Evolutionary conservation across 2,888 invertebrate genomes (phyloP).

Genomic region (Drosophila silvestris): DNA sequence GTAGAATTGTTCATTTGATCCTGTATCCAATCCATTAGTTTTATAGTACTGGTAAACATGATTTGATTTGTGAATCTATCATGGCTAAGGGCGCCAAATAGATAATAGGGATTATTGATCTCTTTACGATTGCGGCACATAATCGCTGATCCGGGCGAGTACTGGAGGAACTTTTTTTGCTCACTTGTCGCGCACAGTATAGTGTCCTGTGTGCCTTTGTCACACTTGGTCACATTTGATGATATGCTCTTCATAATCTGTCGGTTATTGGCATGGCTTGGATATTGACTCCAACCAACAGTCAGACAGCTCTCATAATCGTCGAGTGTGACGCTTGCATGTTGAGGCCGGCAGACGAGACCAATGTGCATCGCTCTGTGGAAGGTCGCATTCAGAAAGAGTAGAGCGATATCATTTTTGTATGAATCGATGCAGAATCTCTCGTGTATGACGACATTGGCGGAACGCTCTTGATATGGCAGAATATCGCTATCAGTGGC

Average conservation of each 20-base stretch:
- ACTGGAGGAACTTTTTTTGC: rapidly evolving
- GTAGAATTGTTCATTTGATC: rapidly evolving
- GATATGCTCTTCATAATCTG: background rate
- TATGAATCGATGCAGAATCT: rapidly evolving
- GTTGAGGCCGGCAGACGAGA: constrained; percentile 9
- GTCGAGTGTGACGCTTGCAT: background rate
- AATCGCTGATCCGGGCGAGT: constrained; percentile 19
- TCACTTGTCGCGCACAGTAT: constrained; percentile 1
- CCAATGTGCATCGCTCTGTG: constrained; percentile 1
- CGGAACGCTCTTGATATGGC: constrained; percentile 15
- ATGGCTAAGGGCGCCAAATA: constrained; percentile 31
- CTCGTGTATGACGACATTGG: background rate
- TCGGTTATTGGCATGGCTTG: rapidly evolving
- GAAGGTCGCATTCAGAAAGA: constrained; percentile 23
- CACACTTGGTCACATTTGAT: background rate
- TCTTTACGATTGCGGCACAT: constrained; percentile 12
- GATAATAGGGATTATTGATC: constrained; percentile 16
- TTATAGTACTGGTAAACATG: background rate
- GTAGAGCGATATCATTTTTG: constrained; percentile 33
- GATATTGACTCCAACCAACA: constrained; percentile 34
- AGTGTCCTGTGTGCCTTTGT: background rate
- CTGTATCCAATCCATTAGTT: constrained; percentile 15
- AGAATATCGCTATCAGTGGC: constrained; percentile 3
- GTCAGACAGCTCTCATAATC: constrained; percentile 17
- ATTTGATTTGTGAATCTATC: rapidly evolving